phyloP scores from a whole-genome alignment of 2,888 invertebrate species.

The Clusia tigrina region DNA sequence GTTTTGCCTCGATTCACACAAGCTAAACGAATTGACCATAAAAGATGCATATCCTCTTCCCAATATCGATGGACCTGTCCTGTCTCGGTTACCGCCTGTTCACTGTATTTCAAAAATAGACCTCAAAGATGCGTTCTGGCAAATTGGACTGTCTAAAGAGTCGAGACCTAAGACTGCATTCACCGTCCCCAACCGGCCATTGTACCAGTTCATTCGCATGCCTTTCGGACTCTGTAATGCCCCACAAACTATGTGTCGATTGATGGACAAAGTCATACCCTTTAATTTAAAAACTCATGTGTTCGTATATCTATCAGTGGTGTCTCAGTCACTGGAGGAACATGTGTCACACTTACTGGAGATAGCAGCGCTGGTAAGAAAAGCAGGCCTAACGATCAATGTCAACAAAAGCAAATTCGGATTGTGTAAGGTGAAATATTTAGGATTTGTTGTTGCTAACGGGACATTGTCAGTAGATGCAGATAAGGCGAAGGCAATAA shows the following conservation, averaged over 20 bases:
- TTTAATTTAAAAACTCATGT: constrained; percentile 13
- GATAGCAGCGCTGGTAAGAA: constrained; percentile 12
- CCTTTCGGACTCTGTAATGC: constrained; percentile 29
- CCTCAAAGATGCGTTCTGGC: constrained; percentile 26
- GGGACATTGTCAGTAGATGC: constrained; percentile 25
- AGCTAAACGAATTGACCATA: constrained; percentile 13
- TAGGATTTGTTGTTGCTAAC: constrained; percentile 27
- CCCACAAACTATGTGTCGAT: constrained; percentile 26
- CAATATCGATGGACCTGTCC: constrained; percentile 31
- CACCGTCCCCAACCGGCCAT: constrained; percentile 35
- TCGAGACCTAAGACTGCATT: constrained; percentile 38
- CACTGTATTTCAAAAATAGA: constrained; percentile 36
- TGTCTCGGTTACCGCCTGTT: constrained; percentile 20
- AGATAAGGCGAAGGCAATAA: constrained; percentile 18
- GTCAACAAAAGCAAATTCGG: constrained; percentile 28
- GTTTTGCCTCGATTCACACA: not conserved
- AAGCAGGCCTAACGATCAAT: constrained; percentile 27
- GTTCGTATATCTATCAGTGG: constrained; percentile 23
- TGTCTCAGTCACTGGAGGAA: constrained; percentile 13
- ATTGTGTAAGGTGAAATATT: constrained; percentile 18
- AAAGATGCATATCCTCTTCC: constrained; percentile 24
- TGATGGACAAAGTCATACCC: constrained; percentile 28
- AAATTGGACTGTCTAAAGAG: constrained; percentile 17
- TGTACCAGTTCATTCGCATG: constrained; percentile 29
- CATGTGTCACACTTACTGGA: constrained; percentile 9